Conservation (phyloP, 2,113 vertebrate species). For the Delphinapterus leucas region DNA sequence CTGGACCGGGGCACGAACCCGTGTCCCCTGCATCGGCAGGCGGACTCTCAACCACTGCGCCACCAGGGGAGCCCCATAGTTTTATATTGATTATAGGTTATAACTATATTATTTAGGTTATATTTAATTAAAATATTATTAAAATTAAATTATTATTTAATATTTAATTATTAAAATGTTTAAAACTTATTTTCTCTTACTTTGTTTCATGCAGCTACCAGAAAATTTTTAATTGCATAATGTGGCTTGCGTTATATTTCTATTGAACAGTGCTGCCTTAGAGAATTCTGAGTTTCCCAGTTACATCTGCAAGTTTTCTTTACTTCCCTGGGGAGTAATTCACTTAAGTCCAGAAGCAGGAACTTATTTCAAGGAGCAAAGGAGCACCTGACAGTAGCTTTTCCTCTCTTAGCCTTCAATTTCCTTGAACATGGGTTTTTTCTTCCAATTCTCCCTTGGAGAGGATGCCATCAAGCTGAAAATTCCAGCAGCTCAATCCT, state of each 20-base stretch:
- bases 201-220: not conserved
- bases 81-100: not conserved
- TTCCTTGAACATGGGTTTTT: not conserved
- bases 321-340: not conserved
- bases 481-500: not conserved
- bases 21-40: too few species aligned
- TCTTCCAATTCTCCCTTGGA: not conserved
- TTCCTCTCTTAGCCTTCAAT: not conserved
- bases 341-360: not conserved
- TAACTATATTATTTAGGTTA: not conserved
- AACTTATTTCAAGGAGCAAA: not conserved
- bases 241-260: not conserved
- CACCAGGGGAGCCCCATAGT: not conserved
- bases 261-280: not conserved
- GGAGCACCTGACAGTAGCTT: too few species aligned
- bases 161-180: not conserved
- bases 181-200: not conserved
- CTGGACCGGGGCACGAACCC: too few species aligned
- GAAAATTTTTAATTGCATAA: not conserved
- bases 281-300: not conserved
- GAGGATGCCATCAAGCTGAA: not conserved
- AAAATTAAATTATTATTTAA: slow-evolving; percentile 10
- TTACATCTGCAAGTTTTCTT: not conserved
- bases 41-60: too few species aligned
- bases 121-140: not conserved